These are phyloP conservation scores for Megathymus violae DNA, from an alignment of 1,140 invertebrate species.

Conservation along the genomic window DNA sequence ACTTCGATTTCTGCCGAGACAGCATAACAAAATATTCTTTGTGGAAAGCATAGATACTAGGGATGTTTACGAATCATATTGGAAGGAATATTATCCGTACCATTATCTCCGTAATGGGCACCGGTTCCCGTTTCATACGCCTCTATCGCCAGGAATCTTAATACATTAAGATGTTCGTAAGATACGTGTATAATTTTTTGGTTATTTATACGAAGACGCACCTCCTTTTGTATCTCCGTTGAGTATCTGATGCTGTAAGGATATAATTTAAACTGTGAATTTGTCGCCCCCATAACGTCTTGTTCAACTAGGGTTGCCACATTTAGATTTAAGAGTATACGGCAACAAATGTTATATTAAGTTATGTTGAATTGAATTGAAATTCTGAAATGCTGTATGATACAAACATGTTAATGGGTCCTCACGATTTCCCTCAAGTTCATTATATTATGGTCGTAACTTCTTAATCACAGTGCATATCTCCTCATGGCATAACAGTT, in stretches of 20 bases:
- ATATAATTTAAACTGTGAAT: conserved; percentile 68
- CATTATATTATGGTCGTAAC: conserved; percentile 5
- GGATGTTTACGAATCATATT: conserved; percentile 38
- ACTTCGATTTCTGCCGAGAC: no score
- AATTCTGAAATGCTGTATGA: no score
- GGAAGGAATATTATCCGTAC: conserved; percentile 50
- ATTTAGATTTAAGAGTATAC: no score
- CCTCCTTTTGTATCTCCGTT: conserved; percentile 56
- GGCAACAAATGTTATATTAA: no score
- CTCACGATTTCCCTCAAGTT: neutral
- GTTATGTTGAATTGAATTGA: no score
- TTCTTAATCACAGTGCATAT: conserved; percentile 9
- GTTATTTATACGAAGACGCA: conserved; percentile 58
- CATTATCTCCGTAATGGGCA: conserved; percentile 63
- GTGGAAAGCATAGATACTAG: neutral
- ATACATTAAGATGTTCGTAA: conserved; percentile 69
- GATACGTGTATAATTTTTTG: conserved; percentile 61
- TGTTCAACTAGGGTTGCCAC: conserved; percentile 42
- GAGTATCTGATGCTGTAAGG: conserved; percentile 61
- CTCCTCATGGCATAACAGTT: conserved; percentile 5
- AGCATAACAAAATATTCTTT: neutral
- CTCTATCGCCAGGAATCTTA: conserved; percentile 60
- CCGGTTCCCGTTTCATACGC: conserved; percentile 50
- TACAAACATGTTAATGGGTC: neutral
- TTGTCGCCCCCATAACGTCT: conserved; percentile 55